Evolutionary conservation across 2,888 invertebrate species (phyloP), one percentile per base, ranked within the genome.

Genomic region (Ochropleura plecta): DNA sequence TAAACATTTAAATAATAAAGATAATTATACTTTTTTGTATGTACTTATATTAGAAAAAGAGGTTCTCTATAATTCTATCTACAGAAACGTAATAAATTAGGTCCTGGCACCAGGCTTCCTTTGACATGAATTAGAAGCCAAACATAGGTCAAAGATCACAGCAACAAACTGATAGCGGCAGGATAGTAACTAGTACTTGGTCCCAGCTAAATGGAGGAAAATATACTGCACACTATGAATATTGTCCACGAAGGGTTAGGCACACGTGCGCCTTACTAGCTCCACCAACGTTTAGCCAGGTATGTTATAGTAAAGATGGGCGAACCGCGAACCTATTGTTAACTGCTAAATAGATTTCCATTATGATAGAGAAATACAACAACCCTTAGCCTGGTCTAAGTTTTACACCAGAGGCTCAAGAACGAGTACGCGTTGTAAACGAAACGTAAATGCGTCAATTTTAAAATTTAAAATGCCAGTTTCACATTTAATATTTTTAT

Each of bases 91-190:
- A 12, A 48, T 30, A 40, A 51, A 30, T n/a, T 57, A 18, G 48
- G 14, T 55, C 4, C 40, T 46, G 12, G 10, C n/a, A 62, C 12
- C 12, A 30, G 46, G 48, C 40, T 12, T 68, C 3, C 46, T 30
- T n/a, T n/a, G 57, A 40, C 49, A 67, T 57, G 4, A 60, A 30
- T 46, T 55, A 40, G 48, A 60, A 40, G 57, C 5, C 40, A 57
- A 71, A 60, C 49, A 57, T 53, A 71, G 44, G 51, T 66, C 44
- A 76, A 66, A 82, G 68, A 69, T 76, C 71, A 55, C 40, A 63
- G 30, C 55, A 76, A 67, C 69, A 67, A 65, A 60, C 62, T 55
- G 69, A 85, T 82, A 82, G 57, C 49, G n/a, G 16, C 60, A 65
- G 68, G 68, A 80, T 55, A 75, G 40, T 65, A n/a, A 44, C 10